Conservation (phyloP, 2,113 vertebrate species). For the Aramus guarauna region DNA sequence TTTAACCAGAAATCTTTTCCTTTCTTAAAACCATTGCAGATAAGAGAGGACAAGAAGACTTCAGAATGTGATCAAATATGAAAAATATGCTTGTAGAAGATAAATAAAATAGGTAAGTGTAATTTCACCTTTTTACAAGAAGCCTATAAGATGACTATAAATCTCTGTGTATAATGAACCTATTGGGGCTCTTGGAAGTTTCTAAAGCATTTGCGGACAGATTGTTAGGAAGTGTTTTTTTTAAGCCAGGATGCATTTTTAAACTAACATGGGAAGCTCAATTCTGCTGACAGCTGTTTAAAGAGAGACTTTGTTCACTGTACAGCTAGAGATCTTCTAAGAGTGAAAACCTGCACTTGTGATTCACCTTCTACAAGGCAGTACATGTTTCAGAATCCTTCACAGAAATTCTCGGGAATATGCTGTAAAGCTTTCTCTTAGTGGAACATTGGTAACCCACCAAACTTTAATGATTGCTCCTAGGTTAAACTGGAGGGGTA, state of each 20-base stretch:
- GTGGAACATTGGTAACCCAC: not conserved
- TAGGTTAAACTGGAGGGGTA: not conserved
- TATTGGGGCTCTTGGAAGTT: not conserved
- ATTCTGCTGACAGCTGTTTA: not conserved
- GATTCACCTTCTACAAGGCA: not conserved
- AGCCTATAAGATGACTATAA: not conserved
- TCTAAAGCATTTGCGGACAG: not conserved
- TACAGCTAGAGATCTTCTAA: not conserved
- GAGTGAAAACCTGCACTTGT: not conserved
- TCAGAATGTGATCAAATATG: not conserved
- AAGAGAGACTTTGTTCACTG: not conserved
- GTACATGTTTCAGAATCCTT: not conserved
- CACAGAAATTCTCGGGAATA: not conserved
- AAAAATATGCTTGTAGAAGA: not conserved
- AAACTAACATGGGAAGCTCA: not conserved
- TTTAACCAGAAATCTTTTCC: not conserved
- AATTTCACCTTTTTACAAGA: not conserved
- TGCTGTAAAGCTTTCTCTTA: not conserved
- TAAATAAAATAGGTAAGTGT: not conserved
- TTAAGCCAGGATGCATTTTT: not conserved
- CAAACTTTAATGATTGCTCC: not conserved
- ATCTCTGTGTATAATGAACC: not conserved
- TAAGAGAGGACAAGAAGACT: not conserved
- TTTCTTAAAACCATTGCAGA: not conserved
- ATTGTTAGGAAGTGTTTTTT: not conserved